A percentile compares a stretch with the other conserved stretches of the same genome.
Conservation (phyloP, 1,140 invertebrate species). For the Nylanderia fulva region DNA sequence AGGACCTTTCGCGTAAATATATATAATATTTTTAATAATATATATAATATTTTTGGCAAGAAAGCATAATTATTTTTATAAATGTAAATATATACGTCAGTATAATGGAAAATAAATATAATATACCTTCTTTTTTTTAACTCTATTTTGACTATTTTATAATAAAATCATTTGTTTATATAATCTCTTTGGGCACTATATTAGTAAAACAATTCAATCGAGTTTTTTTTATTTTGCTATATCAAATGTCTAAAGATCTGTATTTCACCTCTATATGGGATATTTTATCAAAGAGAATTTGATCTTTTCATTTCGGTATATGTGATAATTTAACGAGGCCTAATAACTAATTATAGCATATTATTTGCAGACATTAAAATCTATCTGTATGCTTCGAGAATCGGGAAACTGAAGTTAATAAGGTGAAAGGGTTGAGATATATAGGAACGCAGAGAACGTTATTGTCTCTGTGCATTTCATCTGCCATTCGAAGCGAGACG, state of each 20-base stretch:
- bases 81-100: background rate
- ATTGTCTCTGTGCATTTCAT: background rate
- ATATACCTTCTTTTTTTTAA: background rate
- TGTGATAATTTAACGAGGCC: background rate
- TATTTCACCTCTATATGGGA: background rate
- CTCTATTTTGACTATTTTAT: background rate
- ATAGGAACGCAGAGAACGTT: too few species aligned
- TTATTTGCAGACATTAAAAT: background rate
- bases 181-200: background rate
- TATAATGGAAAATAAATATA: background rate
- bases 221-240: too few species aligned
- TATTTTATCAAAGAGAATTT: constrained; percentile 13
- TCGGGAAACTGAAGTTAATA: background rate
- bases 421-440: background rate
- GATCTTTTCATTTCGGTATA: background rate
- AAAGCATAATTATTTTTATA: background rate
- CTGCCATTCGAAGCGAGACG: background rate
- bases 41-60: constrained; percentile 1
- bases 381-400: background rate
- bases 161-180: background rate
- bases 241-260: background rate
- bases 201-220: background rate
- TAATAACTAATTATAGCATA: constrained; percentile 5
- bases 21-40: constrained; percentile 5
- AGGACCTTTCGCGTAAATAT: background rate